Percentiles rank a stretch among this genome's conserved stretches.
phyloP scores from a whole-genome alignment of 23 tunicate species.

The Trididemnum miniatum region DNA sequence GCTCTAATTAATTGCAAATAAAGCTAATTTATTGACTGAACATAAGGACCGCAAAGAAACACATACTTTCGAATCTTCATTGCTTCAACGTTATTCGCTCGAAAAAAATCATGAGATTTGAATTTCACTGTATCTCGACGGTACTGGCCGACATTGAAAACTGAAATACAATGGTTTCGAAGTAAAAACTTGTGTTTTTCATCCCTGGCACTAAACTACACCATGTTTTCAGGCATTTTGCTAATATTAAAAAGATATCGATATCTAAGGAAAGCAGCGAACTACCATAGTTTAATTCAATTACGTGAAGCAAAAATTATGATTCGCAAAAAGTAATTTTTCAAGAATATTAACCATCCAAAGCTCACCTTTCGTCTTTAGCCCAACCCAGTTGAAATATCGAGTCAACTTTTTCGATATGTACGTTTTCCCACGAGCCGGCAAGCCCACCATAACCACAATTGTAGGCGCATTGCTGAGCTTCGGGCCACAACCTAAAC shows the following conservation, averaged over 20 bases:
- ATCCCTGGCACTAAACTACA: too few species aligned
- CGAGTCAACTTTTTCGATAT: slow-evolving; percentile 85
- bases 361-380: slow-evolving; percentile 70
- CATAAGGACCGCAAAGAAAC: too few species aligned
- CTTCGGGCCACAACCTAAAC: slow-evolving; percentile 79
- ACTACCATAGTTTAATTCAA: too few species aligned
- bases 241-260: too few species aligned
- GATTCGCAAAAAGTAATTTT: neutral
- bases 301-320: too few species aligned
- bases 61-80: slow-evolving; percentile 74
- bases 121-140: slow-evolving; percentile 63
- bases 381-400: slow-evolving; percentile 92
- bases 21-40: too few species aligned
- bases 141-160: slow-evolving; percentile 92
- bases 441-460: slow-evolving; percentile 95
- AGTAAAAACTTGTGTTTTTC: neutral
- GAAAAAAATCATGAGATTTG: slow-evolving; percentile 81
- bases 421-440: slow-evolving; percentile 97
- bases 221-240: too few species aligned
- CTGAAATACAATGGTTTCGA: slow-evolving; percentile 33
- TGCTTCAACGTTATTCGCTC: slow-evolving; percentile 78
- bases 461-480: slow-evolving; percentile 85
- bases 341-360: neutral
- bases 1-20: too few species aligned
- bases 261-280: too few species aligned